A percentile compares a stretch with the other conserved stretches of the same genome.
Conservation (phyloP, 1,140 invertebrate species). For the Argopecten irradians region DNA sequence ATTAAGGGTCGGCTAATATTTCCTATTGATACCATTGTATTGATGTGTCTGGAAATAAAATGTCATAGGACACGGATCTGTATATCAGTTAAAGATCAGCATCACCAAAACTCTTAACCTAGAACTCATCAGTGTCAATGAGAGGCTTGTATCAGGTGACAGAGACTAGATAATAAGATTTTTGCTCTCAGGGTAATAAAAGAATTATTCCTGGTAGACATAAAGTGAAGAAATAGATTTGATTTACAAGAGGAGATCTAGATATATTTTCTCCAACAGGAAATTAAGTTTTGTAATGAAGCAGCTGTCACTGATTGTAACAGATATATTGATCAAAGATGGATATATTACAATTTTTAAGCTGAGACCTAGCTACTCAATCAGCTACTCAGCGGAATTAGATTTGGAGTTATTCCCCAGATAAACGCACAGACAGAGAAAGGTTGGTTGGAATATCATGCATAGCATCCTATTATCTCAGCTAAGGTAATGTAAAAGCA, state of each 20-base stretch:
- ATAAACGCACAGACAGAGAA: too few relatives aligned
- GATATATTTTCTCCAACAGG: background rate
- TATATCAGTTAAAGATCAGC: background rate
- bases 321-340: too few relatives aligned
- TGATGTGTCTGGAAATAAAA: background rate
- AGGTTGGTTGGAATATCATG: too few relatives aligned
- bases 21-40: background rate
- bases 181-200: background rate
- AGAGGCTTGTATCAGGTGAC: background rate
- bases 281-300: background rate
- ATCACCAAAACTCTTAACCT: constrained; percentile 17
- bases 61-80: background rate
- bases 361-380: too few relatives aligned
- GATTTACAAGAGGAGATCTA: background rate
- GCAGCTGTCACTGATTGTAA: background rate
- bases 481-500: too few relatives aligned
- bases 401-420: too few relatives aligned
- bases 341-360: too few relatives aligned
- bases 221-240: background rate
- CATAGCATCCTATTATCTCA: too few relatives aligned
- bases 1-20: background rate
- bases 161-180: background rate
- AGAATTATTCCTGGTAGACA: background rate
- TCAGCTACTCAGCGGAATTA: too few relatives aligned
- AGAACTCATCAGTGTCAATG: constrained; percentile 4